Evolutionary conservation across 2,797 vertebrate genomes (phyloP), one percentile per base, ranked within the genome.

Genomic region (Pagetopsis macropterus): DNA sequence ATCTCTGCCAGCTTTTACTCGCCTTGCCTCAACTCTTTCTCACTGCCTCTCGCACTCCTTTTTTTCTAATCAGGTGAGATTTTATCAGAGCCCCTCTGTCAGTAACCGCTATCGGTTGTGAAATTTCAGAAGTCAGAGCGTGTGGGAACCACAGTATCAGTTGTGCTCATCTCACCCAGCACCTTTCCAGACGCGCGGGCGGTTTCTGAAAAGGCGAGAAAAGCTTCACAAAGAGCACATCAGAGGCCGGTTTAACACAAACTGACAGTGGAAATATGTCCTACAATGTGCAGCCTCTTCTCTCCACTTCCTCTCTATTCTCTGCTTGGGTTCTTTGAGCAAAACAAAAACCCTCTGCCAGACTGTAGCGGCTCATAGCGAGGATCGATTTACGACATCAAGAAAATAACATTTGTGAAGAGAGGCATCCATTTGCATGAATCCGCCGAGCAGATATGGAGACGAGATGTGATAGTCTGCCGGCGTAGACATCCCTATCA

Each of bases 31-130:
- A 56, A 41, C 75, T 82, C 70, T 82, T 72, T 86, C 69, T 82
- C 76, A 68, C 81, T 63, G 71, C 81, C 70, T 75, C 65, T 57
- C 66, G 75, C 52, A 11, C 73, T 72, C 58, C 84, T 55, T 82
- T 81, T 87, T 77, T 78, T 89, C 33, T 88, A 89, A 94, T 92
- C 91, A 89, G 91, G 93, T 86, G 86, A 92, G 93, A 94, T 94
- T 79, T 85, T 90, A 94, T 94, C 93, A 37, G 80, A 64, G 64
- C 68, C 74, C 73, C 65, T 79, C 87, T 90, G 91, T 93, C 93
- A 92, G 87, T 91, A 94, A 93, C 93, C 82, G 62, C 91, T 91
- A 92, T 93, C 82, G 76, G 87, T 92, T 94, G 93, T 93, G 93
- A 95, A 93, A 94, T 93, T 94, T 94, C 92, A 91, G 91, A 93